These are phyloP conservation scores for Microtus pennsylvanicus DNA, from an alignment of 2,113 vertebrate species.

Conservation along the genomic window DNA sequence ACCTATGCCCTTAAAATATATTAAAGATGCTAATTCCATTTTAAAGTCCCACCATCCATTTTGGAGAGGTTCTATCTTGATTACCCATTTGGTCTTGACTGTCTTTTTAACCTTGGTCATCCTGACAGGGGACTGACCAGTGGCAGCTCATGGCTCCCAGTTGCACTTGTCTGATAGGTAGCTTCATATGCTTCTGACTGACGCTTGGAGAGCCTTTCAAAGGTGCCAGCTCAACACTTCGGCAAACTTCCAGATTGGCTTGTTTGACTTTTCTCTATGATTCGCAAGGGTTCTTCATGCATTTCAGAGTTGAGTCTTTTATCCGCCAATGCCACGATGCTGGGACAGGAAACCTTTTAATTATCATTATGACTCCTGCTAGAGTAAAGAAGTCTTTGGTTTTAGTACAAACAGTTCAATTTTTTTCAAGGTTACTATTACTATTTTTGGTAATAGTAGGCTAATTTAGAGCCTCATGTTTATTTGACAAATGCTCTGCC, in stretches of 20 bases:
- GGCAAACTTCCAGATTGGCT: neutral
- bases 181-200: neutral
- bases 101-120: neutral
- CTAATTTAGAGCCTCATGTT: neutral
- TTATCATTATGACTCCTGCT: neutral
- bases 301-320: neutral
- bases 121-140: neutral
- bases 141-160: neutral
- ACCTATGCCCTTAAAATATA: neutral
- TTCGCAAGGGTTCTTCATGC: conserved; percentile 1
- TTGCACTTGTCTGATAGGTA: neutral
- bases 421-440: neutral
- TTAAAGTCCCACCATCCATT: neutral
- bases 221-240: neutral
- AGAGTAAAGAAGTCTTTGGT: neutral
- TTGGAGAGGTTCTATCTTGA: neutral
- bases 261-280: conserved; percentile 4
- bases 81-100: neutral
- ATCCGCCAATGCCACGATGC: neutral
- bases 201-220: neutral
- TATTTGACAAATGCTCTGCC: neutral
- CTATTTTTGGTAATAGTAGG: neutral
- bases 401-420: neutral
- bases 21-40: neutral
- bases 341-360: neutral